Base-by-base conservation (phyloP, 1,140 invertebrate species). In the Ostrea denselamellosa region DNA sequence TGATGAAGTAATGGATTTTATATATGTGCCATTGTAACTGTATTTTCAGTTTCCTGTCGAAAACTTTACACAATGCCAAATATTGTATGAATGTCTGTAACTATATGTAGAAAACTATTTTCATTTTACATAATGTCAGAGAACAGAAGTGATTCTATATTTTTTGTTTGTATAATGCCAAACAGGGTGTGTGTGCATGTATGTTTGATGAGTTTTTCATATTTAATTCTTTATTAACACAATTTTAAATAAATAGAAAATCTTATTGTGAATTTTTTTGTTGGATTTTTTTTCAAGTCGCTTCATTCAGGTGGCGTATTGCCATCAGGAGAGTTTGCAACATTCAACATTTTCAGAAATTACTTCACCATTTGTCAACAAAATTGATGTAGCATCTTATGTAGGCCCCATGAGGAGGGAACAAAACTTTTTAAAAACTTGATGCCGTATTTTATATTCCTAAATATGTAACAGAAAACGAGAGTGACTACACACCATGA, bases 171-270 rank as follows among this genome's bases (percentile, higher is more conserved):
- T 62, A 19, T 2, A 19, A 62, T 19, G n/a, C 17, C 56, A 62
- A 62, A 62, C 14, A 62, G 56, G 56, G 56, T 62, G 56, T 19
- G 17, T 62, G 56, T 62, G 56, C n/a, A n/a, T 62, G 17, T 62
- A n/a, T 62, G 56, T 62, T 62, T 62, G 56, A 62, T 19, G 17
- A 62, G 56, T 8, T 62, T 62, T 62, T 19, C n/a, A n/a, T n/a
- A 62, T 62, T 62, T 62, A 62, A 62, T 62, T 62, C 56, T 62
- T 62, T n/a, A 62, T 62, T 62, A n/a, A 62, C 56, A 62, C 56
- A 62, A 19, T 19, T 62, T 19, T 62, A 62, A 62, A 62, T 62
- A 62, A 62, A 62, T n/a, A 19, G 17, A 62, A 62, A 62, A 62
- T n/a, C 17, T 7, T 7, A 44, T 44, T 44, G 34, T 44, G 34